A percentile compares a stretch with the other conserved stretches of the same genome.
Conservation (phyloP, 1,140 invertebrate genomes). For the Pentalonia nigronervosa region DNA sequence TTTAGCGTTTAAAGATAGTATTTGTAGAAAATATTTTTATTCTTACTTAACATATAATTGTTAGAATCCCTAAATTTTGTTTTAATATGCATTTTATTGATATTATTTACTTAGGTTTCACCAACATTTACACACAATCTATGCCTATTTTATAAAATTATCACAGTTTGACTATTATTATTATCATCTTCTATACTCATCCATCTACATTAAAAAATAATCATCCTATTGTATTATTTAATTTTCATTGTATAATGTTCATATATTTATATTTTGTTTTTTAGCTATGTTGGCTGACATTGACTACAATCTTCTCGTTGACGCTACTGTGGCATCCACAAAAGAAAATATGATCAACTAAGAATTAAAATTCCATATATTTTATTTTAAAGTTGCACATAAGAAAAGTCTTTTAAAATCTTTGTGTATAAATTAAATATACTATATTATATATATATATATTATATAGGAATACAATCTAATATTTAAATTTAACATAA, state of each 20-base stretch:
- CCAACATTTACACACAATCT: neutral
- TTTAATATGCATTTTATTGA: neutral
- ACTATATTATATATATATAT: neutral
- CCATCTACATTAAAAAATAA: neutral
- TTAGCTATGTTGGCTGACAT: slow-evolving; percentile 78
- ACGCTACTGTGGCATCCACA: slow-evolving; percentile 75
- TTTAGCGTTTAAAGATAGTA: neutral
- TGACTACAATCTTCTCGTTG: slow-evolving; percentile 82
- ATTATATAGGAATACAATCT: neutral
- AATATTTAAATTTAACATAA: neutral
- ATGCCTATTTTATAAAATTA: neutral
- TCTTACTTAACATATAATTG: neutral
- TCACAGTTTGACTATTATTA: neutral
- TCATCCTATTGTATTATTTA: neutral
- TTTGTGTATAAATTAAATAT: slow-evolving; percentile 19
- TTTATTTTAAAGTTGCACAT: slow-evolving; percentile 8
- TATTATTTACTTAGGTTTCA: neutral
- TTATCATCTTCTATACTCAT: neutral
- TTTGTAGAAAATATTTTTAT: neutral
- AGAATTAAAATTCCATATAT: neutral
- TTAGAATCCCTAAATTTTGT: neutral
- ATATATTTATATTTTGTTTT: slow-evolving; percentile 61
- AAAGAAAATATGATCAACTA: slow-evolving; percentile 65
- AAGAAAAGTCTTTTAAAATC: slow-evolving; percentile 32
- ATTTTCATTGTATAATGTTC: neutral